Percentiles rank a stretch among this genome's conserved stretches.
Evolutionary conservation across 2,113 vertebrate species (phyloP).

Genomic region (Pelusios castaneus): DNA sequence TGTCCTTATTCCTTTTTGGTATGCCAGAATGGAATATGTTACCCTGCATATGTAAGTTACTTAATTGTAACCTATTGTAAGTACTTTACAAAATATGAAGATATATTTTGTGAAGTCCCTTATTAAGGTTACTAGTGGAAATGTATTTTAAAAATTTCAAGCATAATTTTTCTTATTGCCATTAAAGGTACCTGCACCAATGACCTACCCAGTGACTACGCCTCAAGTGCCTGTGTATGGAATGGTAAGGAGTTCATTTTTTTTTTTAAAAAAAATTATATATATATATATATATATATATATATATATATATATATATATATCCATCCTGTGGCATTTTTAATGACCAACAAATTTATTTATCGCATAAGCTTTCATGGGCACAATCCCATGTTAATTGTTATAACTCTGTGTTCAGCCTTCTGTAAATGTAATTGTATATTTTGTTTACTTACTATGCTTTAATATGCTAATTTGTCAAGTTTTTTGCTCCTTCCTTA

Average conservation of each 20-base stretch:
- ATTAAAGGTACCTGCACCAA: conserved; percentile 83
- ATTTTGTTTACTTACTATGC: neutral
- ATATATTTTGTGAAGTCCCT: neutral
- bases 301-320: too few species aligned
- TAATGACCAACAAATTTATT: too few species aligned
- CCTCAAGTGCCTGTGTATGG: conserved; percentile 94
- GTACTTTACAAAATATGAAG: neutral
- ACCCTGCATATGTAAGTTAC: conserved; percentile 89
- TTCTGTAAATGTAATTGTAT: neutral
- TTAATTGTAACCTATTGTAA: conserved; percentile 23
- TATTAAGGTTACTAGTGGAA: neutral
- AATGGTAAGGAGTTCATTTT: conserved; percentile 81
- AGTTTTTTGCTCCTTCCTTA: neutral
- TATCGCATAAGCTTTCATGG: too few species aligned
- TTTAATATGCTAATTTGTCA: neutral
- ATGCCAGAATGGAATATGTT: conserved; percentile 89
- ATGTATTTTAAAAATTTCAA: neutral
- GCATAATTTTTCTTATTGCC: neutral
- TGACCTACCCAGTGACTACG: conserved; percentile 87
- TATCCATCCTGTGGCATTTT: too few species aligned
- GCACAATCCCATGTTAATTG: neutral
- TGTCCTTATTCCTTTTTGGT: conserved; percentile 74
- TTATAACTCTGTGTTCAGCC: neutral
- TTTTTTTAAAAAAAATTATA: too few species aligned
- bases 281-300: too few species aligned